Conservation (phyloP, 2,888 invertebrate species). For the Tetragonula carbonaria region DNA sequence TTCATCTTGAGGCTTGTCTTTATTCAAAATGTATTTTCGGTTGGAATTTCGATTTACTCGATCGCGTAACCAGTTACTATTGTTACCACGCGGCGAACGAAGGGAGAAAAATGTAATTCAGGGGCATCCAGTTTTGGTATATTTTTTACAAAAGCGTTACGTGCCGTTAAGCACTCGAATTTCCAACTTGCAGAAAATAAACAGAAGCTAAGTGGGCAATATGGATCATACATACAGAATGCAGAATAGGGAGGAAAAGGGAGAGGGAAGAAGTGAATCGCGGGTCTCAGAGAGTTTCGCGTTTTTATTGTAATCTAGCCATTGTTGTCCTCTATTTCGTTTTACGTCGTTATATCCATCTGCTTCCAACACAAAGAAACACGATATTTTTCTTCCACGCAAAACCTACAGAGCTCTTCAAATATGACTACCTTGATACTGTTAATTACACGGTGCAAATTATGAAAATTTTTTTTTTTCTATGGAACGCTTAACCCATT, state of each 20-base stretch:
- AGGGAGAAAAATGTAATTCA: neutral
- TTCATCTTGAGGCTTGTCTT: too few relatives aligned
- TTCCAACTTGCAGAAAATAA: conserved; percentile 42
- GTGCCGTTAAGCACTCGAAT: conserved; percentile 9
- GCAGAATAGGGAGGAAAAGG: neutral
- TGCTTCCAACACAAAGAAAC: conserved; percentile 3
- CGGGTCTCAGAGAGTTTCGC: conserved; percentile 33
- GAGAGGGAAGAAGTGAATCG: neutral
- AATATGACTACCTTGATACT: neutral
- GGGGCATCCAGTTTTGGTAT: neutral
- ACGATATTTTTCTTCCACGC: neutral
- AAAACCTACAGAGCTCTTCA: conserved; percentile 4
- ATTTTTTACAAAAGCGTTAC: conserved; percentile 7
- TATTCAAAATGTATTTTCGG: too few relatives aligned
- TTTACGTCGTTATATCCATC: conserved; percentile 43
- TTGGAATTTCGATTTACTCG: neutral
- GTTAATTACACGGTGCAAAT: neutral
- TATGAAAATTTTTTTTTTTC: too few relatives aligned
- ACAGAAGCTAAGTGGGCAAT: conserved; percentile 35
- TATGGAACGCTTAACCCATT: neutral
- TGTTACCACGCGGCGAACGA: neutral
- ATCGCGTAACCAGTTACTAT: neutral
- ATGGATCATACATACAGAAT: conserved; percentile 27
- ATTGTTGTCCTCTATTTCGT: conserved; percentile 38
- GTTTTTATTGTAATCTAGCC: conserved; percentile 49